These are phyloP conservation scores for Eupristina koningsbergeri DNA, from an alignment of 1,140 invertebrate species.

Conservation along the genomic window DNA sequence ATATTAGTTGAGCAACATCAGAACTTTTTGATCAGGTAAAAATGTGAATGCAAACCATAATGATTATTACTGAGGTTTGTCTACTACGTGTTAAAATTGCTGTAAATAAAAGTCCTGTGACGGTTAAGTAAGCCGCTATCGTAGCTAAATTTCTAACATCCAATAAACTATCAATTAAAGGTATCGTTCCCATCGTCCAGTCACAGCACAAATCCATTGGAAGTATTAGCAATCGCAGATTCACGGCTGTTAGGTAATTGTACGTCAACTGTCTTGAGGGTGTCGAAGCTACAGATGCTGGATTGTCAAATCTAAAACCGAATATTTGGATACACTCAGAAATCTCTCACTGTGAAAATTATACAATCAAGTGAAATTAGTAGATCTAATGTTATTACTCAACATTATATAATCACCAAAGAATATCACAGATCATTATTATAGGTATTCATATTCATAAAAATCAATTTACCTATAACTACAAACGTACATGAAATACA, in stretches of 20 bases:
- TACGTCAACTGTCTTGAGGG: slow-evolving; percentile 92
- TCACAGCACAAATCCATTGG: slow-evolving; percentile 95
- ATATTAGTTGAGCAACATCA: too few species aligned
- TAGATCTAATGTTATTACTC: too few species aligned
- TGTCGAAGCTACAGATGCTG: slow-evolving; percentile 85
- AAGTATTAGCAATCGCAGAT: slow-evolving; percentile 91
- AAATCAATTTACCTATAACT: too few species aligned
- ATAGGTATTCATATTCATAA: too few species aligned
- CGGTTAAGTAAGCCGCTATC: slow-evolving; percentile 78
- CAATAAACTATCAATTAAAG: slow-evolving; percentile 83
- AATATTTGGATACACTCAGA: too few species aligned
- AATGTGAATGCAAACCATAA: slow-evolving; percentile 77
- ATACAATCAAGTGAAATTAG: too few species aligned
- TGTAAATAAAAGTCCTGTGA: slow-evolving; percentile 78
- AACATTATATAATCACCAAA: too few species aligned
- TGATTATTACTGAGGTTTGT: slow-evolving; percentile 81
- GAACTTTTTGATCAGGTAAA: too few species aligned
- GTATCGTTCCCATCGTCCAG: slow-evolving; percentile 98
- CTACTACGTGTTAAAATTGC: slow-evolving; percentile 80
- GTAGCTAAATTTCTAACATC: slow-evolving; percentile 92
- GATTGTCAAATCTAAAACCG: slow-evolving; percentile 89
- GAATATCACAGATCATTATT: too few species aligned
- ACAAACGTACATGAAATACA: too few species aligned
- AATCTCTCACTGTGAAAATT: too few species aligned
- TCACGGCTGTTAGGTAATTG: slow-evolving; percentile 92